These are phyloP conservation scores for Noctilio leporinus DNA, from an alignment of 2,113 vertebrate genomes.

Conservation along the genomic window DNA sequence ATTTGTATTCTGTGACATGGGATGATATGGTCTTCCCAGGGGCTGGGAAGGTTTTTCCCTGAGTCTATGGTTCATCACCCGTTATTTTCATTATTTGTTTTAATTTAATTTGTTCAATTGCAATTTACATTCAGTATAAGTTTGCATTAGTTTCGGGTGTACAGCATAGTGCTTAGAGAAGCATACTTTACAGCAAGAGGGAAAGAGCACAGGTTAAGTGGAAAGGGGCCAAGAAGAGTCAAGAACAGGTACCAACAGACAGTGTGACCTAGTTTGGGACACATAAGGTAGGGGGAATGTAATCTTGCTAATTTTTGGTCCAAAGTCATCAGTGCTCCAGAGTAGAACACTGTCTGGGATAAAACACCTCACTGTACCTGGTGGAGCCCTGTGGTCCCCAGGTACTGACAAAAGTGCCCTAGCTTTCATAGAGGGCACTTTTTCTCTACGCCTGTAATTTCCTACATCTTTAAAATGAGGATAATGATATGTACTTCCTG, in stretches of 20 bases:
- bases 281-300: neutral
- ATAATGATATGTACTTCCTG: neutral
- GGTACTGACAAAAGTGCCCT: neutral
- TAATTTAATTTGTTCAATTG: neutral
- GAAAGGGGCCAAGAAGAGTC: neutral
- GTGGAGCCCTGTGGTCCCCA: neutral
- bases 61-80: neutral
- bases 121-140: neutral
- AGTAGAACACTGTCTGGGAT: neutral
- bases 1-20: neutral
- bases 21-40: neutral
- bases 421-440: no score
- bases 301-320: neutral
- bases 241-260: neutral
- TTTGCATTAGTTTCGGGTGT: no score
- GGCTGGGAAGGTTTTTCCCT: neutral
- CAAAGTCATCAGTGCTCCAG: neutral
- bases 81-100: neutral
- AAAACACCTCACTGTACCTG: neutral
- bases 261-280: neutral
- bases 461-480: neutral
- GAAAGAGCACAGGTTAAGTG: neutral
- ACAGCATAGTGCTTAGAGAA: neutral
- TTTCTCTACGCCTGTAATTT: neutral
- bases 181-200: neutral